Conservation (phyloP, 2,797 vertebrate species). For the Tapera naevia region DNA sequence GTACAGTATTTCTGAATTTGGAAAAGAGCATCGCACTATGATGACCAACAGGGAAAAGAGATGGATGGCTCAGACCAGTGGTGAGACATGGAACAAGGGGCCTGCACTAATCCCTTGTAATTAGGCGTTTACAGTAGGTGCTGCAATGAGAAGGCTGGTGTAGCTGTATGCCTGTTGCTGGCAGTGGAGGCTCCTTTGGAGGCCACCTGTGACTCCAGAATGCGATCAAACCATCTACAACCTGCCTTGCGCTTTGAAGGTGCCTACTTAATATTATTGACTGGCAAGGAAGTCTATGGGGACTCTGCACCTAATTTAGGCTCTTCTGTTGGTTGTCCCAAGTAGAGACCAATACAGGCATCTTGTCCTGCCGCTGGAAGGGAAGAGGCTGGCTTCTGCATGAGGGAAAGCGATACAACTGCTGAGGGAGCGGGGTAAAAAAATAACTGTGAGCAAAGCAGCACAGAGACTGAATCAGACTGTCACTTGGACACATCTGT, state of each 20-base stretch:
- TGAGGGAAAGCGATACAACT: accelerated
- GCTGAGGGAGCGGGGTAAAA: background rate
- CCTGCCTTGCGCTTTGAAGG: background rate
- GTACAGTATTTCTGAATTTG: background rate
- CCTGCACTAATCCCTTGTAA: background rate
- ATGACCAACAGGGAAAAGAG: background rate
- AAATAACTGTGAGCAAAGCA: background rate
- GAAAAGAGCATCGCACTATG: background rate
- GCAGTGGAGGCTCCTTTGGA: background rate
- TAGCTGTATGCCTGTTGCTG: accelerated
- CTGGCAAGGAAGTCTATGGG: background rate
- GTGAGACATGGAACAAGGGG: accelerated
- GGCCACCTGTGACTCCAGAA: background rate
- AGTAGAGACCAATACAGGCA: background rate
- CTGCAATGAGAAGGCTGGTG: background rate
- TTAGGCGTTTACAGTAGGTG: background rate
- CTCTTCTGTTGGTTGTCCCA: background rate
- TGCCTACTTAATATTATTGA: background rate
- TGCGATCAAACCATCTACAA: background rate
- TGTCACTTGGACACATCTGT: background rate
- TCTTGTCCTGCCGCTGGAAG: background rate
- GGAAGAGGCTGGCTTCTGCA: background rate
- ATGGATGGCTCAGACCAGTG: background rate
- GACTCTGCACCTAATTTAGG: background rate
- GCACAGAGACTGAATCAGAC: background rate